Evolutionary conservation across 1,140 invertebrate genomes (phyloP).

Genomic region (Bombus impatiens): DNA sequence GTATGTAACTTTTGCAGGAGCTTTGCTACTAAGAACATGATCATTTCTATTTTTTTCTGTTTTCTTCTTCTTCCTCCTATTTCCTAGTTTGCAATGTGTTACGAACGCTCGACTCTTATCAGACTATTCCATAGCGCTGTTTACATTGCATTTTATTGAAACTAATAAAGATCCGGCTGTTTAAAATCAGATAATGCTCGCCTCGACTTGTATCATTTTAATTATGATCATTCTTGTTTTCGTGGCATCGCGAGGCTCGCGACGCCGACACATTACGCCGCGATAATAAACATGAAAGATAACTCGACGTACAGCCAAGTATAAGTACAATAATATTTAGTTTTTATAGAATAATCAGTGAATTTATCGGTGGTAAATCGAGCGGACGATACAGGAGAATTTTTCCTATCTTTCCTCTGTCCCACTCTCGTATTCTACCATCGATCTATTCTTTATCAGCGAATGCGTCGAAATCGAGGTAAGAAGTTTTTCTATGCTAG

Average conservation of each 20-base stretch:
- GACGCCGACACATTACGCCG: constrained; percentile 17
- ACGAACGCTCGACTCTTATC: constrained; percentile 21
- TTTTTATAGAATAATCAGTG: constrained; percentile 38
- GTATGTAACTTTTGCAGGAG: background rate
- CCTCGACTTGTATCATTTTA: constrained; percentile 41
- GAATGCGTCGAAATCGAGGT: constrained; percentile 4
- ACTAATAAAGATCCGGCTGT: constrained; percentile 54
- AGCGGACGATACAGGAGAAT: background rate
- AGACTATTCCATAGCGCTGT: background rate
- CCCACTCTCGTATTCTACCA: background rate
- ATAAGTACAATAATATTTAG: constrained; percentile 57
- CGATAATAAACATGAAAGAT: constrained; percentile 50
- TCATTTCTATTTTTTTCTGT: background rate
- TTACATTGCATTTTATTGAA: constrained; percentile 53
- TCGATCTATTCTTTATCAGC: constrained; percentile 6
- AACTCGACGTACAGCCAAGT: constrained; percentile 26
- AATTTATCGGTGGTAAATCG: constrained; percentile 18
- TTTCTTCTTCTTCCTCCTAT: background rate
- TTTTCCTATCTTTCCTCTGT: background rate
- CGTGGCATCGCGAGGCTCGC: constrained; percentile 25
- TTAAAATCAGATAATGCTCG: constrained; percentile 51
- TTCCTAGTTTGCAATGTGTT: constrained; percentile 3
- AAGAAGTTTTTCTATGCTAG: background rate
- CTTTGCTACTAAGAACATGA: too few species aligned
- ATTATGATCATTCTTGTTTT: constrained; percentile 51